Base-by-base conservation (phyloP, 2,888 invertebrate species). In the Lacanobia oleracea region DNA sequence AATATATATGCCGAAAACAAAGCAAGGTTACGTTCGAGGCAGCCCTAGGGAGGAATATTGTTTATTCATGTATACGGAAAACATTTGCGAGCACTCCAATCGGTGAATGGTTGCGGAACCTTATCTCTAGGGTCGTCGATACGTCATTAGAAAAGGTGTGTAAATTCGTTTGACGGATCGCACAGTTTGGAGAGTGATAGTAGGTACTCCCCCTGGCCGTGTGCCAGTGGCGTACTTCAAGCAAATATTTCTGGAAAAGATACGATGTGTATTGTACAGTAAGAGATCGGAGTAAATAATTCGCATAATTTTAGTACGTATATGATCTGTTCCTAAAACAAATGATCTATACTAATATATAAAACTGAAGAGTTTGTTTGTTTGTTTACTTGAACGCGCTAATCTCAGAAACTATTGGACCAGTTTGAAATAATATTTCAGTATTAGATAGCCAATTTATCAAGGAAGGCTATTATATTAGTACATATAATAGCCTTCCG, bases 21-120 rank as follows among this genome's bases (percentile, higher is more conserved):
- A 89, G 87, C 84, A 86, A 86, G 85, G 84, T 86, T 84, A 74
- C 81, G 78, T 83, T 81, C 68, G 76, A 83, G 75, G 51, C 76
- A 82, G 69, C 82, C 77, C 79, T 73, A 69, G 87, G 72, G 83
- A 82, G 69, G 80, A 64, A 78, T 86, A 86, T 87, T 92, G 89
- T 90, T 89, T 92, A 92, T 92, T 92, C 89, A 91, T 91, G 88
- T 88, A 87, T 82, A 84, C 83, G 83, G 85, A 87, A 89, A 92
- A 90, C 90, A 90, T 89, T 86, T 87, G 76, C 78, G 69, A 84
- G 86, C 89, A 88, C 89, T 91, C 86, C 88, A 88, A 88, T 90
- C 85, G 85, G 57, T 84, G 81, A 84, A 81, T 80, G 77, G 78
- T 72, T 75, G 83, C 65, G 67, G 75, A 75, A 84, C 79, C 77